A percentile compares a stretch with the other conserved stretches of the same genome.
Evolutionary conservation across 2,113 vertebrate genomes (phyloP).

Genomic region (Crotalus horridus): DNA sequence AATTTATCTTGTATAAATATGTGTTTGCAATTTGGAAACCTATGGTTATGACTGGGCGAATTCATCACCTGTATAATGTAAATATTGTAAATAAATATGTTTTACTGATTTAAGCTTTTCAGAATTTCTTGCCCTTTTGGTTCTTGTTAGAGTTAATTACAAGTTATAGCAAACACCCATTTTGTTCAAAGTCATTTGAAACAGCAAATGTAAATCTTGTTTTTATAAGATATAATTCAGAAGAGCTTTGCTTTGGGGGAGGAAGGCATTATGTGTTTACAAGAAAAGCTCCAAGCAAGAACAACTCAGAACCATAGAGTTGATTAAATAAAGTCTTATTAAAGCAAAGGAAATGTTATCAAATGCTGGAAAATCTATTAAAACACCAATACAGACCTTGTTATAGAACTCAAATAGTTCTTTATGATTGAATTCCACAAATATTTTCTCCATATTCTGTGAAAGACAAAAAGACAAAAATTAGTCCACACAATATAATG

Average conservation of each 20-base stretch:
- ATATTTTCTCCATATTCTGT: constrained; percentile 84
- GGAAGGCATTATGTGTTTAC: constrained; percentile 58
- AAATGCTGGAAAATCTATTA: constrained; percentile 32
- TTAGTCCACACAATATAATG: not conserved
- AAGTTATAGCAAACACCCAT: constrained; percentile 23
- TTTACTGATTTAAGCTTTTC: constrained; percentile 21
- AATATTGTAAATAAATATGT: constrained; percentile 28
- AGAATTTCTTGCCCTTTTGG: constrained; percentile 27
- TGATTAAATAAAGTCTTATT: constrained; percentile 29
- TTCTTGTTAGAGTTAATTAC: not conserved
- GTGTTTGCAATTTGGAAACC: constrained; percentile 50
- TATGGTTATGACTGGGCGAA: constrained; percentile 26
- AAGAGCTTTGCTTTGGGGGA: constrained; percentile 33
- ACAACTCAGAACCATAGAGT: constrained; percentile 26
- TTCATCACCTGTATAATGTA: constrained; percentile 34
- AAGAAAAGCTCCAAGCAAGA: constrained; percentile 44
- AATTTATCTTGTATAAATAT: constrained; percentile 55
- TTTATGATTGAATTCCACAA: constrained; percentile 88
- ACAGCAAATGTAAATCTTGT: not conserved
- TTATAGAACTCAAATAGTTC: constrained; percentile 95
- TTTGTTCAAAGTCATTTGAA: constrained; percentile 13
- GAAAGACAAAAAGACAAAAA: constrained; percentile 49
- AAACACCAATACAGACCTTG: constrained; percentile 78
- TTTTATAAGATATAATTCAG: constrained; percentile 44
- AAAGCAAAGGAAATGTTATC: constrained; percentile 26